Evolutionary conservation across 2,113 vertebrate genomes (phyloP).

Genomic region (Alaudala cheleensis): DNA sequence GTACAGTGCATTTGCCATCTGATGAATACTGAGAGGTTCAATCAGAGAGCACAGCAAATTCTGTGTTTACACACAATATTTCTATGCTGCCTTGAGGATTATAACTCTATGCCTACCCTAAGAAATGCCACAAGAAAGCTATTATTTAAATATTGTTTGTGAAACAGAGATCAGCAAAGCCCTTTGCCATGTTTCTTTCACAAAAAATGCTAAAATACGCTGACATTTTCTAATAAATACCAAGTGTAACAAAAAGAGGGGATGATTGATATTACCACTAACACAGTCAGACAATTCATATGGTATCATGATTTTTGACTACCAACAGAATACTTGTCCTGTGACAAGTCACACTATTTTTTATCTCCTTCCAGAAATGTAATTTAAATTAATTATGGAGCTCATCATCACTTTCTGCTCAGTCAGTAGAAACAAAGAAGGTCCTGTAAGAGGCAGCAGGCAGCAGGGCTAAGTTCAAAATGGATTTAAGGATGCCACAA

Average conservation of each 20-base stretch:
- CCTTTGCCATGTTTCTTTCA: not conserved
- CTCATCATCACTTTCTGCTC: constrained; percentile 52
- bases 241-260: not conserved
- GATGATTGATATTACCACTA: not conserved
- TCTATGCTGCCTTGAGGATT: not conserved
- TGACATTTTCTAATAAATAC: not conserved
- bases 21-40: not conserved
- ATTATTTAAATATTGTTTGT: not conserved
- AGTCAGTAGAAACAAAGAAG: constrained; percentile 53
- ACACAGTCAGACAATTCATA: not conserved
- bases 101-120: not conserved
- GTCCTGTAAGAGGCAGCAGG: constrained; percentile 43
- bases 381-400: constrained; percentile 48
- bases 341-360: not conserved
- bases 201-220: not conserved
- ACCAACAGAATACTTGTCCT: not conserved
- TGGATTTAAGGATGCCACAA: constrained; percentile 43
- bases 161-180: not conserved
- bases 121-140: not conserved
- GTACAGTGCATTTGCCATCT: not conserved
- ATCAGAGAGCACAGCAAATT: not conserved
- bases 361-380: constrained; percentile 50
- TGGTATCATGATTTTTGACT: not conserved
- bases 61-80: not conserved
- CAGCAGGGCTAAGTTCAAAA: constrained; percentile 20